Evolutionary conservation across 1,140 invertebrate species (phyloP), one percentile per base, ranked within the genome.

Genomic region (Dreissena polymorpha): DNA sequence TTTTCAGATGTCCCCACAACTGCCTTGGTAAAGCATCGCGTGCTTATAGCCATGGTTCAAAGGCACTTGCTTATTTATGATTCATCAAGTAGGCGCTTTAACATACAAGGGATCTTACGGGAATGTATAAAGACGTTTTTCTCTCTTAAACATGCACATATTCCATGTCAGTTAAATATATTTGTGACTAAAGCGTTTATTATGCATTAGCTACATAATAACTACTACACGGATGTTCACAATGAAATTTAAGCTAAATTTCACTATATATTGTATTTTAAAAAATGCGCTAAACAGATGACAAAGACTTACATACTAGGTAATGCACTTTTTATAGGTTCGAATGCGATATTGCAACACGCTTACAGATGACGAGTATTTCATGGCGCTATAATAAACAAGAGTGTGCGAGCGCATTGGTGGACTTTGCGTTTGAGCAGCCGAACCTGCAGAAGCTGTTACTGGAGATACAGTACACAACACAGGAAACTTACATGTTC

Each of bases 381-480:
- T 67, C 63, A 0, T 13, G 49, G 23, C 16, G 65, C 13, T 27
- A 79, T 16, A 29, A 29, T 49, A 78, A 75, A 39, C 16, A 49
- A 0, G 70, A 80, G 23, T 80, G 79, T 50, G 63, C 83, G 5
- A 50, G 64, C 14, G 83, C 83, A 16, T 27, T 85, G 64, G 69
- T 60, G 10, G 69, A 68, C 29, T 72, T 80, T 55, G 50, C 51
- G 13, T 50, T 74, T 6, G 83, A 85, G 29, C 76, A 85, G 27
- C 75, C 71, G 23, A 85, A 85, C 60, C 67, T 85, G 23, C 57
- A 85, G 60, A 85, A 85, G 63, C 71, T 85, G 10, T 27, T 85
- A 29, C 51, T 55, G 3, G 83, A 85, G 64, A 71, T 85, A 10
- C 7, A 53, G 6, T 67, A 79, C 50, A 71, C 83, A 13, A 39